A percentile compares a stretch with the other conserved stretches of the same genome.
Evolutionary conservation across 2,888 invertebrate genomes (phyloP).

Genomic region (Hypsopygia costalis): DNA sequence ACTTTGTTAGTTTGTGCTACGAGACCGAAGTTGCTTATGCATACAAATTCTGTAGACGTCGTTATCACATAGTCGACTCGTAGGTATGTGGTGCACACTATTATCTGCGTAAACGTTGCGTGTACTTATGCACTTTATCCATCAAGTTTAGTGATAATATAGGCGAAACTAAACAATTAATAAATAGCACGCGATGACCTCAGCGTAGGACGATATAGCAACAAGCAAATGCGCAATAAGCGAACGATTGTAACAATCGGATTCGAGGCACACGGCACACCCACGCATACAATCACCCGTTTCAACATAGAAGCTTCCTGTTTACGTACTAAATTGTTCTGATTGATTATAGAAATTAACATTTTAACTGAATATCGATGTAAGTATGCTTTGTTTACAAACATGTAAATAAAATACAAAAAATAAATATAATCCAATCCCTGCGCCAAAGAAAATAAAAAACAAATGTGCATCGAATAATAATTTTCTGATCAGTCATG

Average conservation of each 20-base stretch:
- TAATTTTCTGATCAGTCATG: no score
- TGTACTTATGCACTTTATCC: slow-evolving; percentile 11
- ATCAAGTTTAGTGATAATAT: slow-evolving; percentile 28
- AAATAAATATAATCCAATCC: no score
- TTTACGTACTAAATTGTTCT: slow-evolving; percentile 41
- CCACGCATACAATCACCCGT: slow-evolving; percentile 56
- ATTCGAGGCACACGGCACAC: slow-evolving; percentile 55
- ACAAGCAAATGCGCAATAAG: slow-evolving; percentile 59
- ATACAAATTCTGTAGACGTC: neutral
- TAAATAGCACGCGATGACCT: slow-evolving; percentile 50
- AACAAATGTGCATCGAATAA: neutral
- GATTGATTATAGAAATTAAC: slow-evolving; percentile 30
- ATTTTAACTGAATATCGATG: slow-evolving; percentile 9
- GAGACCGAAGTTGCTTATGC: slow-evolving; percentile 6
- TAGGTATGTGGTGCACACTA: no score
- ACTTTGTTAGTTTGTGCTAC: slow-evolving; percentile 8
- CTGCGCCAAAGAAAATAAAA: no score
- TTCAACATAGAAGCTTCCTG: slow-evolving; percentile 62
- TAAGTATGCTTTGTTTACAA: slow-evolving; percentile 22
- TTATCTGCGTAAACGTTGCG: no score
- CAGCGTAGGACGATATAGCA: slow-evolving; percentile 37
- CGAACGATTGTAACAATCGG: slow-evolving; percentile 49
- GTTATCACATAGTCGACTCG: no score
- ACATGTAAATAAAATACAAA: no score
- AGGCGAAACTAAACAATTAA: slow-evolving; percentile 42